Base-by-base conservation (phyloP, 2,113 vertebrate genomes). In the Rhinoptilus africanus region DNA sequence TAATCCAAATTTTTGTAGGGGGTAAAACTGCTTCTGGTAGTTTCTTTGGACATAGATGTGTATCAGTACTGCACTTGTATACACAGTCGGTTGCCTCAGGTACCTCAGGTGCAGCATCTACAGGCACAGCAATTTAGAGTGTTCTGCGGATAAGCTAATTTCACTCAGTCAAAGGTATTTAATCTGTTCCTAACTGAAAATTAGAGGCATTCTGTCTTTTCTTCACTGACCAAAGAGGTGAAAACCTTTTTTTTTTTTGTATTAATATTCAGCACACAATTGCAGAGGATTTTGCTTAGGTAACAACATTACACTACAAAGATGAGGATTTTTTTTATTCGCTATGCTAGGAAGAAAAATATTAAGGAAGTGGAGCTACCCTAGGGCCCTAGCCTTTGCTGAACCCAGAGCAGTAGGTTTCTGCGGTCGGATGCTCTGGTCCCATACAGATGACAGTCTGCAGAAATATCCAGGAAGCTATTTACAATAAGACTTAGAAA, bases 1-100 rank as follows among this genome's bases (percentile, higher is more conserved):
- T 41, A 68, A 86, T 47, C 50, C 18, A 35, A 74, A 43, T 9
- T 54, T 89, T 4, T 48, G 7, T 48, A 77, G 34, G 53, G 30
- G 6, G 54, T 89, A 4, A 26, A 82, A 37, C 30, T 26, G 18
- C 54, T 66, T 60, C 7, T 20, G 20, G 43, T 74, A 43, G 24
- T 37, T 35, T 35, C 26, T 71, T 30, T 74, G 27, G 34, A 32
- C 0, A 2, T 32, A 13, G 7, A 1, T 14, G 15, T 0, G 0
- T 28, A 14, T 41, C 62, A 28, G 0, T 50, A 10, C 23, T 35
- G 37, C 17, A 6, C 34, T 84, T 73, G 26, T 34, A 41, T 27
- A 22, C 37, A 53, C 48, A 43, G 6, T 9, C 2, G 1, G 14
- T 79, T 35, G 6, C 34, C 60, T 64, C 17, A 4, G 6, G 63